Evolutionary conservation across 2,888 invertebrate genomes (phyloP), one percentile per base, ranked within the genome.

Genomic region (Dexiosoma caninum): DNA sequence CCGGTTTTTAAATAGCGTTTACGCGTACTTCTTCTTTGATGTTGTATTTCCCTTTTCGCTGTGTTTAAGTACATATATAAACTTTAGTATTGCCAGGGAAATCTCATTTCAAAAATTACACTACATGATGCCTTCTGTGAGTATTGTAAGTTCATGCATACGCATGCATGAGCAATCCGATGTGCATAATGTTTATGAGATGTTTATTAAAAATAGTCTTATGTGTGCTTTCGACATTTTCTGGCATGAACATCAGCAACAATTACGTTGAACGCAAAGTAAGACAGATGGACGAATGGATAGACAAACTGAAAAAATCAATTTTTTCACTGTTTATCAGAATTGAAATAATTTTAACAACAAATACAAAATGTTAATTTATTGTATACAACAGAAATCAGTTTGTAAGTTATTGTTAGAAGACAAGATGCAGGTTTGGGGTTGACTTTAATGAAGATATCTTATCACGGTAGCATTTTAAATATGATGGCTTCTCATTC

Each of bases 81-180:
- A 64, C 23, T 66, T 75, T 59, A 42, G 59, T 42, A 32, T 55
- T 66, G 74, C 49, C 49, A 66, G 12, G 49, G 49, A 67, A 75
- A 75, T 32, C 57, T 49, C 23, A 23, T 44, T 62, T 62, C 30
- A 10, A 30, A 30, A 57, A 57, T 40, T 49, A 49, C 21, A 67
- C 57, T 32, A 32, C 74, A 75, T 42, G 74, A 66, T 72, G 64
- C 30, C 37, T 44, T 19, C 42, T 10, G 21, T n/a, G 12, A 9
- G 14, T 32, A 16, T 40, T 59, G 14, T 53, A 53, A 62, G 23
- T 23, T 72, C 51, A 72, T 62, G 71, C 51, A 62, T 72, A 72
- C 53, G 57, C 72, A 72, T 66, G 72, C 64, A 55, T 72, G 64
- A 74, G 74, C 74, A 74, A 46, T 74, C 64, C 64, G 66, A 46